A percentile compares a stretch with the other conserved stretches of the same genome.
Conservation (phyloP, 2,888 invertebrate genomes). For the Philonicus albiceps region DNA sequence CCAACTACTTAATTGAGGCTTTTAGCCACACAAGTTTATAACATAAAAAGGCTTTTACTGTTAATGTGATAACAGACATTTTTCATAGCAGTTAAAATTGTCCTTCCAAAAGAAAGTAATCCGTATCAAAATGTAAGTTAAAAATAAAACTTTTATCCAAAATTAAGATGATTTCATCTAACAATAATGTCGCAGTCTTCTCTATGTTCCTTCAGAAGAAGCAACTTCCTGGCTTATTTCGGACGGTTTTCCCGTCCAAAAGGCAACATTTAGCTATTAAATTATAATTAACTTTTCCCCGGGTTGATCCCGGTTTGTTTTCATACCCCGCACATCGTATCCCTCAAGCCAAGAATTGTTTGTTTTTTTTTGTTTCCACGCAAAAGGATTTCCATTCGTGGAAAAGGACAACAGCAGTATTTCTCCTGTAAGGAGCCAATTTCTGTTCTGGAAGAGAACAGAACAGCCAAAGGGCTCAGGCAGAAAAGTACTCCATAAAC, state of each 20-base stretch:
- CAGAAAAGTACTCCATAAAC: neutral
- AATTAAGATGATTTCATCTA: neutral
- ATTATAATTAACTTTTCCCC: neutral
- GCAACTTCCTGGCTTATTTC: neutral
- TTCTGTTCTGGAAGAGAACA: neutral
- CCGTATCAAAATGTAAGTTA: neutral
- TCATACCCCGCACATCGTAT: neutral
- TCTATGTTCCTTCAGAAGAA: neutral
- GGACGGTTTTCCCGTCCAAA: neutral
- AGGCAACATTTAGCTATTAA: neutral
- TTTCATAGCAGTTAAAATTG: neutral
- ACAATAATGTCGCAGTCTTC: neutral
- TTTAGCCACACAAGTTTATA: neutral
- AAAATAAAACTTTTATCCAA: neutral
- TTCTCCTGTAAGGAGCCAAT: neutral
- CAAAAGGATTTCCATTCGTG: neutral
- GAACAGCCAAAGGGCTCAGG: neutral
- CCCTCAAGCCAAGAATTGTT: neutral
- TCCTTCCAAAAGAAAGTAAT: neutral
- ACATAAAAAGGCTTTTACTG: neutral
- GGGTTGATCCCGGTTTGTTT: neutral
- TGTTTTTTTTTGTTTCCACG: neutral
- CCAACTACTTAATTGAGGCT: neutral
- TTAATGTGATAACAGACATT: neutral
- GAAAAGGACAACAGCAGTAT: neutral